Evolutionary conservation across 2,797 vertebrate species (phyloP).

Genomic region (Eremophila alpestris): DNA sequence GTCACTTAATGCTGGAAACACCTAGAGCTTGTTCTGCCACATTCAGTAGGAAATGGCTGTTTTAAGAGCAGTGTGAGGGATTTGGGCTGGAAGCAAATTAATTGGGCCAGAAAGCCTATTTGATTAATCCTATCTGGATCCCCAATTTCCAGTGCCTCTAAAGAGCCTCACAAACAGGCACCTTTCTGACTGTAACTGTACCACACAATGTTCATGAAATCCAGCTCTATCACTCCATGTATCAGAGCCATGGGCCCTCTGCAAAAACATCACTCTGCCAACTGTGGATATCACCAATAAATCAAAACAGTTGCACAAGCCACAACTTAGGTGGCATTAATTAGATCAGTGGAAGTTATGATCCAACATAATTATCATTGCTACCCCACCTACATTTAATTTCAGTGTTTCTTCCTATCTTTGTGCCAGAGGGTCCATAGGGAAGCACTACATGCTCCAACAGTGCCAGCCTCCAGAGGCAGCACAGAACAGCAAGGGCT

Average conservation of each 20-base stretch:
- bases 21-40: conserved; percentile 49
- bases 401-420: conserved; percentile 57
- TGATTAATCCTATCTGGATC: conserved; percentile 42
- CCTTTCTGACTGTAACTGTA: conserved; percentile 19
- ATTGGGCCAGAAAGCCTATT: conserved; percentile 25
- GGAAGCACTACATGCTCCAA: conserved; percentile 40
- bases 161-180: conserved; percentile 27
- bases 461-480: conserved; percentile 31
- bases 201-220: conserved; percentile 31
- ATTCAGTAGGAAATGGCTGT: background rate
- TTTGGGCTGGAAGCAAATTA: conserved; percentile 59
- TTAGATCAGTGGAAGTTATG: conserved; percentile 61
- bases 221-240: background rate
- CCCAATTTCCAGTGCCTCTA: background rate
- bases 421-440: conserved; percentile 48
- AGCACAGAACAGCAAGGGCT: background rate
- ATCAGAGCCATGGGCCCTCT: conserved; percentile 34
- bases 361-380: conserved; percentile 52
- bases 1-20: conserved; percentile 61
- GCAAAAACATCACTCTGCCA: conserved; percentile 22
- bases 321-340: conserved; percentile 68
- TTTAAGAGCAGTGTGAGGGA: conserved; percentile 25
- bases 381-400: conserved; percentile 61
- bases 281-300: conserved; percentile 60
- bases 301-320: conserved; percentile 68